Conservation (phyloP, 2,888 invertebrate species). For the Sceliomorpha sp. region DNA sequence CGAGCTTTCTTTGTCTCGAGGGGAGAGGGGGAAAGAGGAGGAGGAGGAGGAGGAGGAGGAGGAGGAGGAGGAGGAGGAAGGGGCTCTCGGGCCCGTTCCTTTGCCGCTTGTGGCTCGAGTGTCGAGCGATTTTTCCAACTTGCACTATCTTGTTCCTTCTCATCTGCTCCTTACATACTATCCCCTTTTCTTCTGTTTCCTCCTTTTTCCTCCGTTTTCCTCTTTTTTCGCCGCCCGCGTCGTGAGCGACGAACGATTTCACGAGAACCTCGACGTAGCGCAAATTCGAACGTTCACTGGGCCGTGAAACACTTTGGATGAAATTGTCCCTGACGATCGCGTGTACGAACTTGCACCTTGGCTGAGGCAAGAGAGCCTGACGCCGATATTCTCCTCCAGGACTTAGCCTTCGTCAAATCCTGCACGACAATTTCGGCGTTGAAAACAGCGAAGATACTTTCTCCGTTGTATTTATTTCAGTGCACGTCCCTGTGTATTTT, state of each 20-base stretch:
- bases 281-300: constrained; percentile 49
- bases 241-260: constrained; percentile 55
- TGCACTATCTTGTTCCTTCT: constrained; percentile 24
- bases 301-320: constrained; percentile 45
- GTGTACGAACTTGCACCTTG: constrained; percentile 29
- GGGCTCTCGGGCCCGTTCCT: too few relatives aligned
- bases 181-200: constrained; percentile 26
- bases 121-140: constrained; percentile 67
- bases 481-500: too few relatives aligned
- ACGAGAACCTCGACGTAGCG: constrained; percentile 52
- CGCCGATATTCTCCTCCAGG: neutral
- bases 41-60: too few relatives aligned
- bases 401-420: constrained; percentile 4
- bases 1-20: constrained; percentile 71
- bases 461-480: too few relatives aligned
- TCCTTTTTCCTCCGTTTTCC: constrained; percentile 31
- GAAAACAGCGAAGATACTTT: too few relatives aligned
- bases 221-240: constrained; percentile 9
- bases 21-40: too few relatives aligned
- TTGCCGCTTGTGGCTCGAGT: constrained; percentile 59
- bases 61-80: too few relatives aligned
- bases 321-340: constrained; percentile 43
- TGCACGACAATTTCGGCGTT: neutral
- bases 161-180: constrained; percentile 21
- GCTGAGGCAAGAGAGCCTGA: too few relatives aligned